Evolutionary conservation across 1,140 invertebrate species (phyloP).

Genomic region (Drepana arcuata): DNA sequence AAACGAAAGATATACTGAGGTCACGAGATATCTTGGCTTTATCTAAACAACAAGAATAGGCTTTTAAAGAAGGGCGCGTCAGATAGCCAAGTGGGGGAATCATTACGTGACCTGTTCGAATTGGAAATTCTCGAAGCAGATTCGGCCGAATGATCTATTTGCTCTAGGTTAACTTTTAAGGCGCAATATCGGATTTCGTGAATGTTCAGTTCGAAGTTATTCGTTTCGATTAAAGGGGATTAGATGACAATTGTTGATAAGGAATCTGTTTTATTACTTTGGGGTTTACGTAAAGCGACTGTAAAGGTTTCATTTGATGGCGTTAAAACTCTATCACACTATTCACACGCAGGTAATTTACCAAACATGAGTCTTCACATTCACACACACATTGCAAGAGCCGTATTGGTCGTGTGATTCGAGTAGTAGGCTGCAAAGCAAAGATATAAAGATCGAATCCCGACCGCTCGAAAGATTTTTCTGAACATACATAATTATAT

Average conservation of each 20-base stretch:
- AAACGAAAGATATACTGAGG: constrained; percentile 52
- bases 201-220: constrained; percentile 18
- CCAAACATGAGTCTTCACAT: neutral
- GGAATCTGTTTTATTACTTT: constrained; percentile 23
- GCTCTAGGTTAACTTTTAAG: constrained; percentile 24
- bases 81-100: constrained; percentile 38
- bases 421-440: neutral
- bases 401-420: neutral
- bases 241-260: constrained; percentile 27
- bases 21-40: constrained; percentile 61
- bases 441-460: neutral
- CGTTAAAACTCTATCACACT: no score
- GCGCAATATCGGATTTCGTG: constrained; percentile 25
- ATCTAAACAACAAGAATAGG: constrained; percentile 63
- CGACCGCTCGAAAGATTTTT: neutral
- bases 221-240: constrained; percentile 19
- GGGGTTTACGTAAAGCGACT: constrained; percentile 21
- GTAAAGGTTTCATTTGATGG: constrained; percentile 21
- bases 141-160: constrained; percentile 28
- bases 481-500: neutral
- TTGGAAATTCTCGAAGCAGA: constrained; percentile 24
- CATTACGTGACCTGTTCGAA: constrained; percentile 57
- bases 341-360: no score
- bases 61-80: constrained; percentile 54
- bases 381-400: neutral